Base-by-base conservation (phyloP, 1,140 invertebrate genomes). In the Calliopsis andreniformis region DNA sequence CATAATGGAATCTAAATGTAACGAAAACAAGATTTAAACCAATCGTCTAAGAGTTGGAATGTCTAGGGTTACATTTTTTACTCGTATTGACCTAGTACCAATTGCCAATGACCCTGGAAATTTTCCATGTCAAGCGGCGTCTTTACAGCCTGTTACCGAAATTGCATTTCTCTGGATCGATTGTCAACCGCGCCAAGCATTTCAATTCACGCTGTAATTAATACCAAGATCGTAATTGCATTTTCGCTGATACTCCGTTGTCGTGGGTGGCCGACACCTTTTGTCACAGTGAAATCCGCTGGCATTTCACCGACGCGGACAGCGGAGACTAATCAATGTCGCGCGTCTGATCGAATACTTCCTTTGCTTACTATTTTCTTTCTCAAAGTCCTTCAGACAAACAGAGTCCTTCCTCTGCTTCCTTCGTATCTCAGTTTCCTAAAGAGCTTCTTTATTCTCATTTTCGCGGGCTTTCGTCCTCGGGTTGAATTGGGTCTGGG, bases 121-220 rank as follows among this genome's bases (percentile, higher is more conserved):
- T 49, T 20, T 83, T 25, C 70, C 75, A 51, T 55, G 63, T 82
- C 28, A 51, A 53, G 53, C 69, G 61, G 53, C 56, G 61, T n/a
- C n/a, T n/a, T n/a, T n/a, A n/a, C n/a, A n/a, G n/a, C n/a, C n/a
- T n/a, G n/a, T n/a, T n/a, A 43, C 66, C 80, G 53, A 83, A 84
- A 84, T 84, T 56, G 72, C 71, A 84, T 83, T 69, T 75, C 66
- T 75, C 42, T 51, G 63, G 63, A 81, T 73, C 75, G 63, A 56
- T 55, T 82, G 72, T 82, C 66, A 71, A n/a, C 49, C 12, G 25
- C 42, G n/a, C n/a, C 72, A 35, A 64, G 20, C 68, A 63, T 78
- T 78, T 82, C 67, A 72, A 80, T 80, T 80, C 72, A 59, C 32
- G 43, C 30, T 32, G 47, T 56, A 76, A 63, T 82, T 82, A 83